Evolutionary conservation across 2,113 vertebrate genomes (phyloP).

Genomic region (Mandrillus leucophaeus): DNA sequence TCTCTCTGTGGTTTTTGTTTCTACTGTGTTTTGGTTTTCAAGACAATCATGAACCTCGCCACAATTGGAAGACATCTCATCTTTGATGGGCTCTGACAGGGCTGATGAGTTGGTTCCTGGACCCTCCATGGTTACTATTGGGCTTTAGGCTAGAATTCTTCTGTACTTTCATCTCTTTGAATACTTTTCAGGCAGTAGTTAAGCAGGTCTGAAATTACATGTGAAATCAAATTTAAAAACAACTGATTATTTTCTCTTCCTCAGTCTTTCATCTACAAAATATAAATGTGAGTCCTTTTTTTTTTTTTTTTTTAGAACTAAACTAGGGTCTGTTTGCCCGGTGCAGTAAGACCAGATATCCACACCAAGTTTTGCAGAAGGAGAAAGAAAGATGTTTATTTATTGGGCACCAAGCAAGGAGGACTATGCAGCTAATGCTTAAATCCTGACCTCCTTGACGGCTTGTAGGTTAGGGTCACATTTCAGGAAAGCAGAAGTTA

Average conservation of each 20-base stretch:
- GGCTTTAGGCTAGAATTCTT: background rate
- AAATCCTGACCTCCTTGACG: no score
- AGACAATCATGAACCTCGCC: background rate
- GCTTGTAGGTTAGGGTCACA: no score
- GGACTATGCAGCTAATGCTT: no score
- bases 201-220: background rate
- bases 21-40: background rate
- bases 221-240: constrained; percentile 22
- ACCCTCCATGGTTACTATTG: background rate
- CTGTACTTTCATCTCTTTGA: background rate
- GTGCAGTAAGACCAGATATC: no score
- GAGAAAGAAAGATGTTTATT: no score
- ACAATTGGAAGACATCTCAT: background rate
- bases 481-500: no score
- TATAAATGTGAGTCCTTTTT: background rate
- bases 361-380: no score
- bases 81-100: background rate
- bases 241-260: background rate
- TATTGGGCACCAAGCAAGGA: no score
- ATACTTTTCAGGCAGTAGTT: constrained; percentile 6
- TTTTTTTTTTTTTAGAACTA: no score
- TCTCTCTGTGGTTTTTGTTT: background rate
- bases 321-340: no score
- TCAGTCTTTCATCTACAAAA: constrained; percentile 14
- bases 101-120: background rate